Base-by-base conservation (phyloP, 2,113 vertebrate genomes). In the Platanista minor region DNA sequence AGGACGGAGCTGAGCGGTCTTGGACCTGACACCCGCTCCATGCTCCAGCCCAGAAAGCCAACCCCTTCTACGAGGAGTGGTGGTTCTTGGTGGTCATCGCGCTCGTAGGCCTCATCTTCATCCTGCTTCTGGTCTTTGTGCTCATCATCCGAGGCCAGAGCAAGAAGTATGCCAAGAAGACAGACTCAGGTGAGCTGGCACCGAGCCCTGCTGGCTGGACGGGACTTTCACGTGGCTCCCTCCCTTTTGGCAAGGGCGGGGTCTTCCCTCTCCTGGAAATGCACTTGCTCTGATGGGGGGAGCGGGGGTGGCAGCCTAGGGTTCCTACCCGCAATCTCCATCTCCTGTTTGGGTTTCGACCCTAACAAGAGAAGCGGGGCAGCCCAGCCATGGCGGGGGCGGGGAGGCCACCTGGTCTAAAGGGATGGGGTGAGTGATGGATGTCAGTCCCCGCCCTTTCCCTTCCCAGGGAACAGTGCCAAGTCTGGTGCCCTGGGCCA, bases 31-130 rank as follows among this genome's bases (percentile, higher is more conserved):
- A 0, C 33, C 71, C 27, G 0, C 1, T 11, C 75, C 3, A 0
- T 96, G 23, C 82, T 98, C 69, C 98, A 99, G 99, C 99, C 95
- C 99, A 99, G 98, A 99, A 99, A 98, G 98, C 99, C 98, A 99
- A 99, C 67, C 99, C 99, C 0, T 99, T 99, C 98, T 99, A 99
- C 0, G 99, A 99, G 98, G 99, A 99, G 98, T 99, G 99, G 99
- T 99, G 99, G 99, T 99, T 99, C 98, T 98, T 99, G 98, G 99
- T 99, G 49, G 99, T 99, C 97, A 99, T 99, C 4, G 99, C 99
- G 71, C 98, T 99, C 33, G 99, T 99, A 3, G 99, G 99, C 74
- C 99, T 99, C 98, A 99, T 99, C 98, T 99, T 99, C 98, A 99
- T 99, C 98, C 99, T 99, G 82, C 99, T 99, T 7, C 99, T 99